A percentile compares a stretch with the other conserved stretches of the same genome.
These are phyloP conservation scores for Baccha elongata DNA, from an alignment of 2,888 invertebrate genomes.

Conservation along the genomic window DNA sequence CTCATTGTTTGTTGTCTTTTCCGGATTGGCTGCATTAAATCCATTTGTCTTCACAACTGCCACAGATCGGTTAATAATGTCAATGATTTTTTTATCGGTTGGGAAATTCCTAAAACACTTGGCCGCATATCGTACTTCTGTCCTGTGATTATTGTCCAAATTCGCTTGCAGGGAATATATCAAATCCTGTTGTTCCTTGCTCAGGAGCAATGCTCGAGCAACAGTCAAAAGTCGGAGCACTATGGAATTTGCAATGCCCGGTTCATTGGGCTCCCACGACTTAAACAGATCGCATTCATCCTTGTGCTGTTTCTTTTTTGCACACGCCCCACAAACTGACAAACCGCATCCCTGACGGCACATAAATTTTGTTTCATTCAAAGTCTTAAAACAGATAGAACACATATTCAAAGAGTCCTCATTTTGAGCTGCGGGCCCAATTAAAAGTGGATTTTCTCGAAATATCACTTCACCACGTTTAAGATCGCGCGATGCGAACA, in stretches of 20 bases:
- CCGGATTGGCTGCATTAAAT: constrained; percentile 79
- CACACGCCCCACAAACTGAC: constrained; percentile 87
- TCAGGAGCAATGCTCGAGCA: constrained; percentile 79
- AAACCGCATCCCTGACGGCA: constrained; percentile 87
- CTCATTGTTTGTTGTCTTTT: constrained; percentile 78
- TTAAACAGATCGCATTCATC: constrained; percentile 86
- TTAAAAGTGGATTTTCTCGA: constrained; percentile 87
- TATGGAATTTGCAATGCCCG: constrained; percentile 80
- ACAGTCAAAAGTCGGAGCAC: constrained; percentile 79
- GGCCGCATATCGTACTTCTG: constrained; percentile 79
- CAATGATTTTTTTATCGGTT: constrained; percentile 79
- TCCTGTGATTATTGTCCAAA: constrained; percentile 80
- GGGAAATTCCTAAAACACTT: constrained; percentile 81
- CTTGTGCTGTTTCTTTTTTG: constrained; percentile 84
- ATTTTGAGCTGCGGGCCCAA: constrained; percentile 86
- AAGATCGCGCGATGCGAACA: constrained; percentile 87
- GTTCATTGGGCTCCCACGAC: constrained; percentile 84
- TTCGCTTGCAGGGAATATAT: constrained; percentile 81
- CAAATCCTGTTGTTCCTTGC: constrained; percentile 79
- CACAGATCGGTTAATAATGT: constrained; percentile 81
- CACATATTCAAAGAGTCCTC: constrained; percentile 84
- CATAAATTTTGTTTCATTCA: constrained; percentile 82
- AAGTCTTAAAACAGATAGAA: constrained; percentile 85
- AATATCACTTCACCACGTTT: constrained; percentile 88
- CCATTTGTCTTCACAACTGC: constrained; percentile 81